Conservation (phyloP, 2,113 vertebrate species). For the Carlito syrichta region DNA sequence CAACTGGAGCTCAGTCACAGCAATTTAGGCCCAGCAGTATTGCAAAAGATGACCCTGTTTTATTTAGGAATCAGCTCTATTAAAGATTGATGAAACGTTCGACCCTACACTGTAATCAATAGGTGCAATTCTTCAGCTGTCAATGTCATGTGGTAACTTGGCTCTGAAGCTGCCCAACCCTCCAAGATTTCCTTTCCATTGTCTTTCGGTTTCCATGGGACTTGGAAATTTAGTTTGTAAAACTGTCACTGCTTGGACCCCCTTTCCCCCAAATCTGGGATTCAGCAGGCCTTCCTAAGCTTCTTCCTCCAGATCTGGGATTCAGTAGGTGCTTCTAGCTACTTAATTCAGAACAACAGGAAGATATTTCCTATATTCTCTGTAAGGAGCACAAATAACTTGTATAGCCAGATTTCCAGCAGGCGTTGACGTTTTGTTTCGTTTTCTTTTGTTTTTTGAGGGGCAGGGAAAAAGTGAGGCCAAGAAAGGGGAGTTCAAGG, state of each 20-base stretch:
- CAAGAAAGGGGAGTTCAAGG: not conserved
- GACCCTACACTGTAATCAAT: conserved; percentile 61
- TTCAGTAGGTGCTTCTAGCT: conserved; percentile 9
- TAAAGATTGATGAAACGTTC: conserved; percentile 75
- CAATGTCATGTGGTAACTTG: not conserved
- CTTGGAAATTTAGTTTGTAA: conserved; percentile 41
- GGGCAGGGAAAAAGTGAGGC: not conserved
- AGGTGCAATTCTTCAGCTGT: conserved; percentile 55
- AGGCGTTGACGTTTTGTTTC: not conserved
- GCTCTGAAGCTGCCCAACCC: not conserved
- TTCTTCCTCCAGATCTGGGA: not conserved
- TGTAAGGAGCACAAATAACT: not conserved
- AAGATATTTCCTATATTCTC: not conserved
- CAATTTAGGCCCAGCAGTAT: conserved; percentile 63
- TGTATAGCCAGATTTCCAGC: not conserved
- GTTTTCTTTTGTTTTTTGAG: not conserved
- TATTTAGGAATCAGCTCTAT: conserved; percentile 65
- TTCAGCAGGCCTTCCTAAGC: conserved; percentile 41
- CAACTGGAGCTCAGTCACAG: not conserved
- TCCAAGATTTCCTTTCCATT: conserved; percentile 5
- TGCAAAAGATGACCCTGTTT: conserved; percentile 56
- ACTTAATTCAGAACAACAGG: conserved; percentile 3
- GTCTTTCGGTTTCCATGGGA: conserved; percentile 19
- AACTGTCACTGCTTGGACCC: not conserved
- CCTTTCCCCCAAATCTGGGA: not conserved